These are phyloP conservation scores for Drosophila melanogaster DNA, from an alignment of 1,140 invertebrate species.

Conservation along the genomic window DNA sequence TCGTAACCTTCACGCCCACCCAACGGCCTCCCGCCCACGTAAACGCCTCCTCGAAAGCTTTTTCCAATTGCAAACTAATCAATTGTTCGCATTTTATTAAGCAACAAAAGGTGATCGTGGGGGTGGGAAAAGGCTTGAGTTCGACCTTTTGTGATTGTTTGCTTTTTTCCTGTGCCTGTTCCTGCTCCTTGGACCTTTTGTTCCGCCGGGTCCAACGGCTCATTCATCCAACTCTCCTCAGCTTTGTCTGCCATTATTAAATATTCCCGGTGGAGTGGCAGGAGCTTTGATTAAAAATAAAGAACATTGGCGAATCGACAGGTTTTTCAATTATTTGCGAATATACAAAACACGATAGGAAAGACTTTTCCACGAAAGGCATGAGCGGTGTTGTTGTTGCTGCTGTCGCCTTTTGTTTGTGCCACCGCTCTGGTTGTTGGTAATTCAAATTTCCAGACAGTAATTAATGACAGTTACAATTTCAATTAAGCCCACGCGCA, in stretches of 20 bases:
- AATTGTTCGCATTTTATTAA: constrained; percentile 82
- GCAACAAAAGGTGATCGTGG: constrained; percentile 61
- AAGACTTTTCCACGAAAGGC: constrained; percentile 34
- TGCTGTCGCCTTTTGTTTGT: constrained; percentile 43
- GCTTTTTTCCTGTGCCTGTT: constrained; percentile 1
- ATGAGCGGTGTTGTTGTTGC: constrained; percentile 18
- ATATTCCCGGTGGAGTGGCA: constrained; percentile 71
- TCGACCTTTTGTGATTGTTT: constrained; percentile 74
- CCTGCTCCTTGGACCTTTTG: constrained; percentile 47
- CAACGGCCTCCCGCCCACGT: background rate
- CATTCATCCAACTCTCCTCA: constrained; percentile 54
- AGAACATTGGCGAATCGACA: constrained; percentile 71
- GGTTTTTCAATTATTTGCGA: constrained; percentile 78
- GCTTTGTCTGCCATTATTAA: constrained; percentile 75
- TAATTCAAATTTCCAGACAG: constrained; percentile 83
- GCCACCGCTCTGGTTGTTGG: constrained; percentile 43
- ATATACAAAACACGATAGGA: constrained; percentile 22
- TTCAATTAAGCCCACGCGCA: constrained; percentile 73
- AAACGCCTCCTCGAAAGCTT: constrained; percentile 25
- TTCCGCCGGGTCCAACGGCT: constrained; percentile 34
- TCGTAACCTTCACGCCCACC: constrained; percentile 28
- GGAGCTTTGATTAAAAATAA: constrained; percentile 70
- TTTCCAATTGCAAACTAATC: constrained; percentile 82
- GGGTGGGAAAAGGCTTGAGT: constrained; percentile 67
- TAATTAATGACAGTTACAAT: constrained; percentile 84